phyloP scores from a whole-genome alignment of 2,113 vertebrate genomes.

The Paradisaea rubra region DNA sequence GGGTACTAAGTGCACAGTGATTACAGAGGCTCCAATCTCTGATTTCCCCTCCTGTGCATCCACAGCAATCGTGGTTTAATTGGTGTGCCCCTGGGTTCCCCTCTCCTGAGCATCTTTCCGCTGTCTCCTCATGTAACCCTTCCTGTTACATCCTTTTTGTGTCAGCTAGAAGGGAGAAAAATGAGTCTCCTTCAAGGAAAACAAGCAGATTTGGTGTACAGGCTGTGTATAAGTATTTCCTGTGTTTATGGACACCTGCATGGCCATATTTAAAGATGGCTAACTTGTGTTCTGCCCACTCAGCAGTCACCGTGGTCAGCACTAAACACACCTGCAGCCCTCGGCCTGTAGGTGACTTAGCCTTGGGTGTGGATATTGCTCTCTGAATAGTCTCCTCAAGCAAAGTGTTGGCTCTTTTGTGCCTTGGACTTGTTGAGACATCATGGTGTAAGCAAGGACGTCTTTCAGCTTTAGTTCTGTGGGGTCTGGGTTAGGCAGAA shows the following conservation, averaged over 20 bases:
- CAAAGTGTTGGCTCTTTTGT: not conserved
- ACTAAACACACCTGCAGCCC: not conserved
- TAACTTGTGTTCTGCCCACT: not conserved
- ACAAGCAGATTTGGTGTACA: not conserved
- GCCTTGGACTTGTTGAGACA: not conserved
- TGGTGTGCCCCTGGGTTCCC: not conserved
- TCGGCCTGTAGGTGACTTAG: not conserved
- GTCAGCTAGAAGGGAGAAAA: not conserved
- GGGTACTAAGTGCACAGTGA: not conserved
- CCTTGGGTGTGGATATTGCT: not conserved
- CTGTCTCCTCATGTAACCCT: not conserved
- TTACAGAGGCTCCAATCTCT: conserved; percentile 1
- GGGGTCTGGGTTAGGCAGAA: not conserved
- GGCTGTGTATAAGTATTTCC: not conserved
- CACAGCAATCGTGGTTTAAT: not conserved
- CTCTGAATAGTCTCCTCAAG: not conserved
- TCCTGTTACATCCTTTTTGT: not conserved
- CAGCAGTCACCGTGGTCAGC: not conserved
- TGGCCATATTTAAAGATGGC: not conserved
- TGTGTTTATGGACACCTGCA: not conserved
- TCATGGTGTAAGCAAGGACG: not conserved
- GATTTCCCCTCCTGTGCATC: not conserved
- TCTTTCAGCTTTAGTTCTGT: not conserved
- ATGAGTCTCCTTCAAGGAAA: not conserved
- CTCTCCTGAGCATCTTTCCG: not conserved